phyloP scores from a whole-genome alignment of 2,113 vertebrate genomes.

The Microtus montanus region DNA sequence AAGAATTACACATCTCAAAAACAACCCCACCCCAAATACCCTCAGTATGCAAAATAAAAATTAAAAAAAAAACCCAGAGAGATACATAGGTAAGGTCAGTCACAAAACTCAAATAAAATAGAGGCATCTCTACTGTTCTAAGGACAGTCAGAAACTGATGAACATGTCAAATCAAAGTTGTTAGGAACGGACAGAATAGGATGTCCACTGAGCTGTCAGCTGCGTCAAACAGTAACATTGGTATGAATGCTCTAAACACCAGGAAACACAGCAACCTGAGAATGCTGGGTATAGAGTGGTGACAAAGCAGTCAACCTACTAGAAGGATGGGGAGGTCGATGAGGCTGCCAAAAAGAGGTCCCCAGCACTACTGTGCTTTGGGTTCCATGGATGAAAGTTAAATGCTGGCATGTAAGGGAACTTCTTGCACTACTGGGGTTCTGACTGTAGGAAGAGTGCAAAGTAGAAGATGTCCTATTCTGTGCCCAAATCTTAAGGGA shows the following conservation, averaged over 20 bases:
- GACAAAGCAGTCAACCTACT: slow-evolving; percentile 32
- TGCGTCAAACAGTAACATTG: slow-evolving; percentile 48
- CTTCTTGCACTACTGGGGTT: not conserved
- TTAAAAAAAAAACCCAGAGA: slow-evolving; percentile 64
- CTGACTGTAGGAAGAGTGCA: not conserved
- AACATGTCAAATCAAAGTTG: slow-evolving; percentile 74
- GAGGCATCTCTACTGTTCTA: slow-evolving; percentile 83
- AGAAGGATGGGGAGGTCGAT: slow-evolving; percentile 53
- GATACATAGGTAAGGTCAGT: slow-evolving; percentile 84
- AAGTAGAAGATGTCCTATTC: not conserved
- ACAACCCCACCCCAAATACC: slow-evolving; percentile 75
- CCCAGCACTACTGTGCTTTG: slow-evolving; percentile 26
- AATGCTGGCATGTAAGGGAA: not conserved
- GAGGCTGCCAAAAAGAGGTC: slow-evolving; percentile 50
- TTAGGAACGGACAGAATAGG: slow-evolving; percentile 62
- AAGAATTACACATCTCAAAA: slow-evolving; percentile 86
- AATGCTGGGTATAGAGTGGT: not conserved
- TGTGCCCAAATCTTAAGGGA: not conserved
- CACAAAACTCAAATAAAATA: slow-evolving; percentile 75
- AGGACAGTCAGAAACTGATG: slow-evolving; percentile 83
- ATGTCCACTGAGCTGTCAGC: slow-evolving; percentile 60
- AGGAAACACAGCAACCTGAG: slow-evolving; percentile 50
- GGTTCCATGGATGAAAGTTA: not conserved
- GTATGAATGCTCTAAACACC: slow-evolving; percentile 49
- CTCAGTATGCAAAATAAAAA: slow-evolving; percentile 79